Percentiles rank a stretch among this genome's conserved stretches.
phyloP scores from a whole-genome alignment of 2,113 vertebrate genomes.

The Nothobranchius furzeri region DNA sequence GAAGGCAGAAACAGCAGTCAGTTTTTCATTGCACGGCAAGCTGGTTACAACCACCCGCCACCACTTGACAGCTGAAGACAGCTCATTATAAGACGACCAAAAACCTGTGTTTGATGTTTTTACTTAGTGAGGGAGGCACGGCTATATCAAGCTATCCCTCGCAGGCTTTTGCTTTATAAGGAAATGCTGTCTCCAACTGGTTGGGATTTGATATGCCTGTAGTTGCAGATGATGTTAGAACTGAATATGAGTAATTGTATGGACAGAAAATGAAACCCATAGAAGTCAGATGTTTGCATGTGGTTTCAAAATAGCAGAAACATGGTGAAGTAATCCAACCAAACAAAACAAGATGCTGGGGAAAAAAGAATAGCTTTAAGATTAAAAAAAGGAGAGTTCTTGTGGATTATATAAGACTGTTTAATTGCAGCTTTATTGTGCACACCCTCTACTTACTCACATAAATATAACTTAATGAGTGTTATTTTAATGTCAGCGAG shows the following conservation, averaged over 20 bases:
- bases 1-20: constrained; percentile 62
- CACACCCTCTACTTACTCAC: constrained; percentile 11
- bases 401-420: constrained; percentile 31
- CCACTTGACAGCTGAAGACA: constrained; percentile 78
- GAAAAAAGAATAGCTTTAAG: constrained; percentile 22
- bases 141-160: constrained; percentile 75
- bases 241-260: constrained; percentile 70
- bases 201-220: constrained; percentile 73
- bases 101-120: constrained; percentile 80
- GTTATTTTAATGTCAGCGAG: constrained; percentile 39
- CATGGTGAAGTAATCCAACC: neutral
- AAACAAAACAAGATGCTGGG: neutral
- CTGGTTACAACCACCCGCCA: constrained; percentile 73
- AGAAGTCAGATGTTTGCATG: constrained; percentile 50
- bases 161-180: constrained; percentile 76
- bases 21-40: constrained; percentile 72
- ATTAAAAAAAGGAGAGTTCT: constrained; percentile 28
- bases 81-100: constrained; percentile 78
- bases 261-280: constrained; percentile 50
- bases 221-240: constrained; percentile 67
- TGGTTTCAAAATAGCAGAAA: constrained; percentile 28
- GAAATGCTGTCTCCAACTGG: constrained; percentile 72
- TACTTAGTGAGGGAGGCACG: constrained; percentile 74
- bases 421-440: constrained; percentile 34
- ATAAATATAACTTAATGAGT: constrained; percentile 32